Percentiles rank a stretch among this genome's conserved stretches.
phyloP scores from a whole-genome alignment of 2,797 vertebrate species.

The Neosilurus hyrtlii region DNA sequence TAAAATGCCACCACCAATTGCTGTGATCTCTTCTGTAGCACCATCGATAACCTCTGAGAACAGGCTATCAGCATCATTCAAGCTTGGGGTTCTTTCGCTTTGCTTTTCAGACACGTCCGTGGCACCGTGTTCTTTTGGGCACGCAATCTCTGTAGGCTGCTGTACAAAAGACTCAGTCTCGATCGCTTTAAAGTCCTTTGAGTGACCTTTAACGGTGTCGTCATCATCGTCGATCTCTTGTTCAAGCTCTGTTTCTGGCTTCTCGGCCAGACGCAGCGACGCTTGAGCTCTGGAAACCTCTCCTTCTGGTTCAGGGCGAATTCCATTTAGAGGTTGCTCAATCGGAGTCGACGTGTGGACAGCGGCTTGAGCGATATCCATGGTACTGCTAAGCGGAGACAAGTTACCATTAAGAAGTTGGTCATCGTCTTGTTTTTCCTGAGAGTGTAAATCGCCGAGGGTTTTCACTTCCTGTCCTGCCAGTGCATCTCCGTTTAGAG shows the following conservation, averaged over 20 bases:
- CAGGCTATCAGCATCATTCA: background rate
- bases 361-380: background rate
- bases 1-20: constrained; percentile 17
- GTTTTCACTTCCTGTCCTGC: background rate
- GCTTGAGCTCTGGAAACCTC: constrained; percentile 45
- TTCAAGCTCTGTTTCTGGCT: constrained; percentile 2
- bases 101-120: constrained; percentile 12
- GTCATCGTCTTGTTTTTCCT: constrained; percentile 9
- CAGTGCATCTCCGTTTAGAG: background rate
- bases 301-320: constrained; percentile 61
- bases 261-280: constrained; percentile 37
- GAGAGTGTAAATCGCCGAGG: background rate
- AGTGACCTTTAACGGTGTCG: constrained; percentile 13
- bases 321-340: constrained; percentile 30
- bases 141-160: constrained; percentile 6
- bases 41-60: background rate
- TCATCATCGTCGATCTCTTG: background rate
- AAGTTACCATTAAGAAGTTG: constrained; percentile 13
- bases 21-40: constrained; percentile 18
- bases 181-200: background rate
- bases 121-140: background rate
- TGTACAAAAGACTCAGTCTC: background rate
- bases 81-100: background rate
- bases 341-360: constrained; percentile 2
- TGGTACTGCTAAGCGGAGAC: constrained; percentile 5